Conservation (phyloP, 2,888 invertebrate genomes). For the Paralinhomoeus sp. region DNA sequence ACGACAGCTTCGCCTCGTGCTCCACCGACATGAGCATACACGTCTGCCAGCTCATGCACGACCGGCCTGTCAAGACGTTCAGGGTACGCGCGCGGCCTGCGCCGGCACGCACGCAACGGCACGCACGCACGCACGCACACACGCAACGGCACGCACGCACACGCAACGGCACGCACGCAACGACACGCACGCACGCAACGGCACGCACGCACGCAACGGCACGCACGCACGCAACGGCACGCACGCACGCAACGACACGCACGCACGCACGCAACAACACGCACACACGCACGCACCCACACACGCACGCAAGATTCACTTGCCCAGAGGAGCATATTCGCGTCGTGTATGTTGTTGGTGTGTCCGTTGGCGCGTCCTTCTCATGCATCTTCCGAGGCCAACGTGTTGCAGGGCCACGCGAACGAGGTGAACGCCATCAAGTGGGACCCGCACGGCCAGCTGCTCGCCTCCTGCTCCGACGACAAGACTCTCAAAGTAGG, state of each 20-base stretch:
- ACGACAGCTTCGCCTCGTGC: constrained; percentile 89
- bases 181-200: too few relatives aligned
- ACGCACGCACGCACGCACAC: too few relatives aligned
- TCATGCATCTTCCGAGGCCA: not conserved
- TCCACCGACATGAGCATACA: constrained; percentile 96
- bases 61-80: constrained; percentile 93
- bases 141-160: too few relatives aligned
- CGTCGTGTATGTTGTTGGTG: not conserved
- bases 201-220: too few relatives aligned
- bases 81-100: constrained; percentile 61
- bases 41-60: constrained; percentile 72
- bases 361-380: not conserved
- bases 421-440: constrained; percentile 99
- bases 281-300: too few relatives aligned
- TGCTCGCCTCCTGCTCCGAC: constrained; percentile 91
- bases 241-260: too few relatives aligned
- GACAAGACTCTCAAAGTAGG: constrained; percentile 95
- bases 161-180: too few relatives aligned
- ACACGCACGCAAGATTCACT: too few relatives aligned
- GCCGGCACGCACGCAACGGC: too few relatives aligned
- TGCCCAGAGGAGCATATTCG: too few relatives aligned
- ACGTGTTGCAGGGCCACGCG: constrained; percentile 35
- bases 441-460: constrained; percentile 81
- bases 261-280: too few relatives aligned
- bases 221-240: too few relatives aligned